Evolutionary conservation across 2,888 invertebrate species (phyloP).

Genomic region (Metellina segmentata): DNA sequence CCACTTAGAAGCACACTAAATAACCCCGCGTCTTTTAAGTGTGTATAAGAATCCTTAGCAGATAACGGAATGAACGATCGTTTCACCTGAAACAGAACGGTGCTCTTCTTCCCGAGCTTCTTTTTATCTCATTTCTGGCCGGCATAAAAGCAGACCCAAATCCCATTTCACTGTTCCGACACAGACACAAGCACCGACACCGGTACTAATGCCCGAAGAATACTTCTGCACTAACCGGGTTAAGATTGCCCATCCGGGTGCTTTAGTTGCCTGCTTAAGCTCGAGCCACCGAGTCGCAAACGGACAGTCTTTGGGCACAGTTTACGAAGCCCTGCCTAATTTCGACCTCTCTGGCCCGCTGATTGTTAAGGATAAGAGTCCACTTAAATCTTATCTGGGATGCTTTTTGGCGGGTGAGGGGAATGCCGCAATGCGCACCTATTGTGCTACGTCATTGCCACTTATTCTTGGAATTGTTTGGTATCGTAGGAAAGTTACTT

Average conservation of each 20-base stretch:
- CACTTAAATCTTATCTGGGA: slow-evolving; percentile 47
- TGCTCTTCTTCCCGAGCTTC: neutral
- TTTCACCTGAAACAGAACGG: neutral
- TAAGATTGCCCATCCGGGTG: slow-evolving; percentile 32
- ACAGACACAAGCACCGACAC: neutral
- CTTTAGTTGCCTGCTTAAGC: slow-evolving; percentile 40
- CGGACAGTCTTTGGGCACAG: slow-evolving; percentile 10
- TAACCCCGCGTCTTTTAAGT: too few relatives aligned
- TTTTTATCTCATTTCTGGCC: neutral
- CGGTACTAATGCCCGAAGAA: neutral
- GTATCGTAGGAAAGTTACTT: neutral
- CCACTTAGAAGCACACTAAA: too few relatives aligned
- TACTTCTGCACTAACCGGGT: slow-evolving; percentile 35
- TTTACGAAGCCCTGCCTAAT: slow-evolving; percentile 35
- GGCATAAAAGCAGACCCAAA: neutral
- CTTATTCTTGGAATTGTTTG: neutral
- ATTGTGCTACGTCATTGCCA: neutral
- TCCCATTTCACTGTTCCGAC: neutral
- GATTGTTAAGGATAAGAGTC: slow-evolving; percentile 26
- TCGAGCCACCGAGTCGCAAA: slow-evolving; percentile 6
- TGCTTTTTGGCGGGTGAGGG: neutral
- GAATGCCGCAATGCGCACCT: neutral
- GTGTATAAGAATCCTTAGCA: too few relatives aligned
- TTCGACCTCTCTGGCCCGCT: neutral
- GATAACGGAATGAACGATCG: too few relatives aligned